Evolutionary conservation across 2,888 invertebrate genomes (phyloP).

Genomic region (Lamellibrachia satsuma): DNA sequence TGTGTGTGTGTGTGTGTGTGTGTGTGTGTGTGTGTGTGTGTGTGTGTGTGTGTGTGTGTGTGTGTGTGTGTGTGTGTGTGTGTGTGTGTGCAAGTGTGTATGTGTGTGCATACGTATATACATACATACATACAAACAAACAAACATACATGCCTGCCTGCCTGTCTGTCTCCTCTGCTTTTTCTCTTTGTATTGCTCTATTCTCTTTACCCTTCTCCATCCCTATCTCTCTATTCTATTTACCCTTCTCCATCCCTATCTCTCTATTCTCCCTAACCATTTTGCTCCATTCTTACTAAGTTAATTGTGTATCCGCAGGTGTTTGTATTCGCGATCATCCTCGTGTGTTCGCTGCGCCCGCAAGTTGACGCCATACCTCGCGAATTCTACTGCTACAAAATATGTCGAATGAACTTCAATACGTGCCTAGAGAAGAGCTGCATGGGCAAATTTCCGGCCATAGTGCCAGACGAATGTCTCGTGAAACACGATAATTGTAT

Average conservation of each 20-base stretch:
- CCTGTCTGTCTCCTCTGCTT: too few species aligned
- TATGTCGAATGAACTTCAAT: neutral
- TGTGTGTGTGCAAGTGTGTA: neutral
- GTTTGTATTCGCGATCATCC: neutral
- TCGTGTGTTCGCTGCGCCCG: neutral
- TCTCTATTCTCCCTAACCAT: too few species aligned
- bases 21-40: too few species aligned
- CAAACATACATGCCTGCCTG: too few species aligned
- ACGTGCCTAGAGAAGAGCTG: neutral
- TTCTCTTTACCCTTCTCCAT: neutral
- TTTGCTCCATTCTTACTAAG: too few species aligned
- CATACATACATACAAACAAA: too few species aligned
- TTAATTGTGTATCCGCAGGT: neutral
- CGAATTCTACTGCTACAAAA: neutral
- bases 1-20: too few species aligned
- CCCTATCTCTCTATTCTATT: neutral
- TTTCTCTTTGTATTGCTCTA: too few species aligned
- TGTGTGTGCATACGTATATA: too few species aligned
- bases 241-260: too few species aligned
- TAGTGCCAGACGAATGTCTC: neutral
- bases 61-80: neutral
- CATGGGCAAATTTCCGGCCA: neutral
- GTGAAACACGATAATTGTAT: neutral
- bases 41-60: neutral
- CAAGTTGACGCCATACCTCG: neutral